Evolutionary conservation across 1,140 invertebrate species (phyloP).

Genomic region (Cyphomyrmex costatus): DNA sequence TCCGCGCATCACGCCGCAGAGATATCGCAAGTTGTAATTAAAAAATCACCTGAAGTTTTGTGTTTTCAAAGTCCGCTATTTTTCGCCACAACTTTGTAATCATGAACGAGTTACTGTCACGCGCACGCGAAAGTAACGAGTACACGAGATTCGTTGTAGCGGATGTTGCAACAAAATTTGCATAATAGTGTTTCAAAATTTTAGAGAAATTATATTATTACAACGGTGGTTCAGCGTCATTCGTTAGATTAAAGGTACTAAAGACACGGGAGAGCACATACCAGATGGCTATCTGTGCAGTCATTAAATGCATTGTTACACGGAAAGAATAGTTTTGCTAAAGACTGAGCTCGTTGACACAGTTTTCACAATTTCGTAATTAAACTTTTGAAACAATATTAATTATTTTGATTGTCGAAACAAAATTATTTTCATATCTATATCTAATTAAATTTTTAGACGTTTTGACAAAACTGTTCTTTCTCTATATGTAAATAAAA

Average conservation of each 20-base stretch:
- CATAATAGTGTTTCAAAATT: slow-evolving; percentile 46
- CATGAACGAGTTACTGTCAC: slow-evolving; percentile 39
- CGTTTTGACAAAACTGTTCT: too few species aligned
- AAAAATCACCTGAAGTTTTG: slow-evolving; percentile 30
- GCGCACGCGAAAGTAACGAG: slow-evolving; percentile 17
- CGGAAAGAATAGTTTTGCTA: too few species aligned
- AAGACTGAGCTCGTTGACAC: too few species aligned
- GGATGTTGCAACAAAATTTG: slow-evolving; percentile 32
- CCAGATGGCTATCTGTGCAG: background rate
- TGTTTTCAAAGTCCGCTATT: slow-evolving; percentile 25
- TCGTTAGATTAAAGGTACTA: background rate
- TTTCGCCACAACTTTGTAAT: slow-evolving; percentile 47
- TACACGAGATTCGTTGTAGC: background rate
- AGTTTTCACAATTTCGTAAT: too few species aligned
- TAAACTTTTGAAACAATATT: too few species aligned
- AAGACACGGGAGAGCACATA: background rate
- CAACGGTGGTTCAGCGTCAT: background rate
- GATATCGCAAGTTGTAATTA: slow-evolving; percentile 43
- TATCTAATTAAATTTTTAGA: too few species aligned
- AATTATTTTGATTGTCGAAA: too few species aligned
- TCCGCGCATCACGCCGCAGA: background rate
- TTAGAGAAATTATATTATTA: slow-evolving; percentile 27
- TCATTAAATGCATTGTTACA: background rate
- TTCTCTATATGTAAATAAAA: too few species aligned
- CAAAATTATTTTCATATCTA: too few species aligned